Percentiles rank a stretch among this genome's conserved stretches.
These are phyloP conservation scores for Hyperopisus bebe DNA, from an alignment of 2,113 vertebrate genomes.

Conservation along the genomic window DNA sequence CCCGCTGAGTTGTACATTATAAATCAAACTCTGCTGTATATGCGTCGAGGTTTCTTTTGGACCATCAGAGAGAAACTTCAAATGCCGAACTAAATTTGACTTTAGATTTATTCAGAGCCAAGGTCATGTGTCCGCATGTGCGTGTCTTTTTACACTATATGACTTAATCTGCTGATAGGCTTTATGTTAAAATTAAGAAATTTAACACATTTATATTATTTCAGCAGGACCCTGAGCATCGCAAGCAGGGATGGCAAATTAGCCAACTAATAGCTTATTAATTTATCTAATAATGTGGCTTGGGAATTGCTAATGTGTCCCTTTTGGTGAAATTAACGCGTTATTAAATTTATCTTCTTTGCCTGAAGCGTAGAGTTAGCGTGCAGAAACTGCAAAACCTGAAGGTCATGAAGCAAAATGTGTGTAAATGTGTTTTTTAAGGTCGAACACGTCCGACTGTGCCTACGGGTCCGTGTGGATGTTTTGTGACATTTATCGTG, in stretches of 20 bases:
- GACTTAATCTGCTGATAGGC: not conserved
- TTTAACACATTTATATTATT: not conserved
- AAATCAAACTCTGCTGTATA: not conserved
- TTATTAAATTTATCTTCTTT: not conserved
- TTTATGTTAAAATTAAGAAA: not conserved
- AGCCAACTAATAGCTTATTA: not conserved
- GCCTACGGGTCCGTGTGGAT: not conserved
- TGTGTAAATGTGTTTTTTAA: not conserved
- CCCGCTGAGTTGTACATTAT: not conserved
- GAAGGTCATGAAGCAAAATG: not conserved
- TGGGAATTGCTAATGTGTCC: not conserved
- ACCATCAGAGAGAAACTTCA: not conserved
- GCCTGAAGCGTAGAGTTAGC: not conserved
- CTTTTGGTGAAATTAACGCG: not conserved
- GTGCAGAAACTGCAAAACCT: not conserved
- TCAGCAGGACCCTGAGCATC: not conserved
- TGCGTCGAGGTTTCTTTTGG: not conserved
- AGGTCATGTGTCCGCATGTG: not conserved
- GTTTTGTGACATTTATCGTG: not conserved
- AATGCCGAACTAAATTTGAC: not conserved
- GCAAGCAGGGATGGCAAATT: not conserved
- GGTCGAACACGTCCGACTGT: not conserved
- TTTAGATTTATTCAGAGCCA: conserved; percentile 4
- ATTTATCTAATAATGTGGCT: not conserved
- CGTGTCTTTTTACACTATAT: not conserved